Conservation (phyloP, 2,797 vertebrate species). For the Pipistrellus kuhlii region DNA sequence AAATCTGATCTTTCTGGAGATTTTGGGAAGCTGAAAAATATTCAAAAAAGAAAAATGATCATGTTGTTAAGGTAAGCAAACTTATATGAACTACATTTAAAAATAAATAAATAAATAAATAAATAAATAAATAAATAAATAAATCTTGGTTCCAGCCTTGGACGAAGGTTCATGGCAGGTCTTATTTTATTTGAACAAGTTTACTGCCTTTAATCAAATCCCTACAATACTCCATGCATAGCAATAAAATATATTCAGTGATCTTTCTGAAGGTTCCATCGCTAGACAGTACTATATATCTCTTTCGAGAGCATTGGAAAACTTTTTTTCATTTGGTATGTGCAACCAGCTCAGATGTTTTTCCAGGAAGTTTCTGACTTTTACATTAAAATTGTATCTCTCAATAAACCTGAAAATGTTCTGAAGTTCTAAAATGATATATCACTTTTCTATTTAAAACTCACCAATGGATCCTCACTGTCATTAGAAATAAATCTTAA, state of each 20-base stretch:
- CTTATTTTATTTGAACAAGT: constrained; percentile 66
- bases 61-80: not conserved
- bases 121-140: no score
- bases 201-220: constrained; percentile 40
- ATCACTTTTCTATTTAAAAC: constrained; percentile 16
- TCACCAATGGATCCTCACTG: not conserved
- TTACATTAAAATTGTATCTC: constrained; percentile 9
- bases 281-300: not conserved
- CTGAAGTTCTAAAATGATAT: constrained; percentile 21
- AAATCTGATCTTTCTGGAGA: no score
- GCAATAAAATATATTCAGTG: constrained; percentile 63
- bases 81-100: constrained; percentile 3
- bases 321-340: not conserved
- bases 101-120: not conserved
- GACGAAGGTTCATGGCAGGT: not conserved
- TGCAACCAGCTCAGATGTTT: not conserved
- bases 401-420: not conserved
- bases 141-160: constrained; percentile 21
- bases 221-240: constrained; percentile 25
- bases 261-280: constrained; percentile 48
- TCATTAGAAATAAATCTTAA: constrained; percentile 47
- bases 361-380: constrained; percentile 21
- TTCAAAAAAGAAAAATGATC: constrained; percentile 48
- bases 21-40: constrained; percentile 16
- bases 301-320: not conserved